A percentile compares a stretch with the other conserved stretches of the same genome.
These are phyloP conservation scores for Drosophila lacteicornis DNA, from an alignment of 1,140 invertebrate species.

Conservation along the genomic window DNA sequence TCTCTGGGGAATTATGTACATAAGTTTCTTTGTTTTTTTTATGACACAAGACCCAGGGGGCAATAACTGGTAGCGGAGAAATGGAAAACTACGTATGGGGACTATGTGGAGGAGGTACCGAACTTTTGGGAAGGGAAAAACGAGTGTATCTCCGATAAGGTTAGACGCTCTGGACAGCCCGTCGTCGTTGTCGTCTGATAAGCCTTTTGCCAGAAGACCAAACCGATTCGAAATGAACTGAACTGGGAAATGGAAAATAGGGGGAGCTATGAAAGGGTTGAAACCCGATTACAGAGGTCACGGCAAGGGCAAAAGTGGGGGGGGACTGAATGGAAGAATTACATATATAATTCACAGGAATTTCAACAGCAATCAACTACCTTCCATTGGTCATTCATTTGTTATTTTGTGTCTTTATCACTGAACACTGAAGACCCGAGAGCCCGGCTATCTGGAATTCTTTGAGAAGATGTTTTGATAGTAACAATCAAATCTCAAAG, in stretches of 20 bases:
- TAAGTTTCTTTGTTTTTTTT: constrained; percentile 7
- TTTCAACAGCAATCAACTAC: constrained; percentile 3
- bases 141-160: constrained; percentile 42
- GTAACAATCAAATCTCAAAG: background rate
- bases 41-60: constrained; percentile 3
- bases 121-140: constrained; percentile 8
- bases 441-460: background rate
- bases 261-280: constrained; percentile 2
- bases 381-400: constrained; percentile 6
- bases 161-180: constrained; percentile 31
- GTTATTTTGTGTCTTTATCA: background rate
- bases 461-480: background rate
- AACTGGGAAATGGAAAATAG: constrained; percentile 10
- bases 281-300: constrained; percentile 19
- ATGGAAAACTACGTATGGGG: background rate
- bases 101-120: background rate
- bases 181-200: constrained; percentile 38
- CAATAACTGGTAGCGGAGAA: background rate
- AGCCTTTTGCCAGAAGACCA: constrained; percentile 1
- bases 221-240: constrained; percentile 2
- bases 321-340: background rate
- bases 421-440: background rate
- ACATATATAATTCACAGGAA: constrained; percentile 1
- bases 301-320: constrained; percentile 35
- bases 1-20: constrained; percentile 5